These are phyloP conservation scores for Crypturellus undulatus DNA, from an alignment of 2,113 vertebrate genomes.

Conservation along the genomic window DNA sequence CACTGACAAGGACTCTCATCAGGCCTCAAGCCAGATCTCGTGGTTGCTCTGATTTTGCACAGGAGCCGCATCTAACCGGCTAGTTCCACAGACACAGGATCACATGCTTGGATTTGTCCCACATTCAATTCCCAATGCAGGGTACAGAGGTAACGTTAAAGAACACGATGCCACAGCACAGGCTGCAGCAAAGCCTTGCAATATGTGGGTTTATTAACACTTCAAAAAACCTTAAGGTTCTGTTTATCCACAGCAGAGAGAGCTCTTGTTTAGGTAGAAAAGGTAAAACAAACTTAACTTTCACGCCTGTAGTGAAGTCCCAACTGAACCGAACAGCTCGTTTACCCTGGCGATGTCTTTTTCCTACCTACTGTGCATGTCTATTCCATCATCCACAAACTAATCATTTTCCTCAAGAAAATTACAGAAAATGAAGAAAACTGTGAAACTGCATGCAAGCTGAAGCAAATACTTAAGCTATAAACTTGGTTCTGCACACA, in stretches of 20 bases:
- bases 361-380: background rate
- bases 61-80: accelerated
- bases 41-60: background rate
- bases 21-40: background rate
- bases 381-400: accelerated
- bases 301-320: background rate
- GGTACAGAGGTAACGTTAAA: background rate
- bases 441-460: background rate
- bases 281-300: background rate
- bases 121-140: background rate
- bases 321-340: background rate
- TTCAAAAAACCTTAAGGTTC: background rate
- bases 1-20: background rate
- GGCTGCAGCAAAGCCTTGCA: background rate
- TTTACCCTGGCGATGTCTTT: background rate
- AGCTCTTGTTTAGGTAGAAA: background rate
- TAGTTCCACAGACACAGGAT: background rate
- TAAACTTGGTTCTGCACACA: background rate
- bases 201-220: background rate
- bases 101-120: background rate
- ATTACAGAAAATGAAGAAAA: background rate
- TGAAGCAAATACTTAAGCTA: accelerated
- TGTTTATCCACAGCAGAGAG: background rate
- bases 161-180: background rate
- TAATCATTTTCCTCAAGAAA: accelerated